These are phyloP conservation scores for Cryptocephalus moraei DNA, from an alignment of 2,888 invertebrate species.

Conservation along the genomic window DNA sequence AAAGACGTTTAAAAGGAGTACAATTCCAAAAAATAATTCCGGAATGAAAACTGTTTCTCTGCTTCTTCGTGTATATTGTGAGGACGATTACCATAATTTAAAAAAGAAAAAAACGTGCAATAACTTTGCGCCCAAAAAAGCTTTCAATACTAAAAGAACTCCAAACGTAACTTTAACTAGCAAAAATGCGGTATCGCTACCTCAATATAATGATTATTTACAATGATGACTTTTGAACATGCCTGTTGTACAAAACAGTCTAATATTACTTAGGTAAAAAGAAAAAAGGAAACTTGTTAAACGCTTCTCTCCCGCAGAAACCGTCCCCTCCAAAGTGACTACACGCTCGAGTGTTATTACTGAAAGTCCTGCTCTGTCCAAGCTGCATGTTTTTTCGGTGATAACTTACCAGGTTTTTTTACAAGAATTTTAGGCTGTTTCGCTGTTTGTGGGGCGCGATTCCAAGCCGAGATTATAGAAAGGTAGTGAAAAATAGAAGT, in stretches of 20 bases:
- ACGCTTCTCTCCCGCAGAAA: not conserved
- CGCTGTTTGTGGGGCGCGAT: constrained; percentile 40
- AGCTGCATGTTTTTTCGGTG: constrained; percentile 37
- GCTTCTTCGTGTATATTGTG: too few relatives aligned
- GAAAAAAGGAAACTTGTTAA: constrained; percentile 18
- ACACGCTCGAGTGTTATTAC: constrained; percentile 23
- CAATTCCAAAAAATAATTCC: too few relatives aligned
- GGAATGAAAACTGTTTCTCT: too few relatives aligned
- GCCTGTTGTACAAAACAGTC: too few relatives aligned
- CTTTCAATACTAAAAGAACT: constrained; percentile 12
- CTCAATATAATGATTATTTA: too few relatives aligned
- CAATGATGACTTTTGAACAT: too few relatives aligned
- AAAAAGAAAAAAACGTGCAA: constrained; percentile 5
- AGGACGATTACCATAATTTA: too few relatives aligned
- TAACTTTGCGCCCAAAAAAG: constrained; percentile 9
- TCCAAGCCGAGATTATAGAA: constrained; percentile 42
- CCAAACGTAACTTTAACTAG: not conserved
- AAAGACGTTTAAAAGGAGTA: constrained; percentile 3
- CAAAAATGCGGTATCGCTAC: not conserved
- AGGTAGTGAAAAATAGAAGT: constrained; percentile 44
- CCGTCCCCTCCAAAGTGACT: not conserved
- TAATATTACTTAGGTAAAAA: too few relatives aligned
- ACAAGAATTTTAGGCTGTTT: constrained; percentile 42
- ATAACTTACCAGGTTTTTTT: constrained; percentile 43
- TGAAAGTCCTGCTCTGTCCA: constrained; percentile 29